Evolutionary conservation across 2,797 vertebrate genomes (phyloP).

Genomic region (Ibycter americanus): DNA sequence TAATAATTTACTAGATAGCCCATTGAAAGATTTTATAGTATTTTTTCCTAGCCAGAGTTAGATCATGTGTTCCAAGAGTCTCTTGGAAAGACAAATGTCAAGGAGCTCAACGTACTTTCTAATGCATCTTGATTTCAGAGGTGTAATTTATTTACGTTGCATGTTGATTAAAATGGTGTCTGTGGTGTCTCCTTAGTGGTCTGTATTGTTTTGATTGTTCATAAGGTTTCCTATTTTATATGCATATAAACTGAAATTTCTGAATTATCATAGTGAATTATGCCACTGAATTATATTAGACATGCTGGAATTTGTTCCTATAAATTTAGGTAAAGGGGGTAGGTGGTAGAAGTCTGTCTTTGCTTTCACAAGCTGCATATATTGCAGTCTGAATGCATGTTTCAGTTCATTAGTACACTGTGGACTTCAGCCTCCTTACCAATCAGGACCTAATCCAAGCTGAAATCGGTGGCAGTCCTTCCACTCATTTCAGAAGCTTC

Average conservation of each 20-base stretch:
- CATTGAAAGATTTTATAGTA: not conserved
- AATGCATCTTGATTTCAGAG: not conserved
- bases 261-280: not conserved
- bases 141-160: not conserved
- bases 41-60: not conserved
- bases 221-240: not conserved
- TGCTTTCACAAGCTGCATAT: not conserved
- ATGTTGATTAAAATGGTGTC: not conserved
- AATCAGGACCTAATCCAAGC: not conserved
- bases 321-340: not conserved
- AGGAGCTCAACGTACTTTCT: not conserved
- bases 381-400: accelerated
- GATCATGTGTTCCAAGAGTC: not conserved
- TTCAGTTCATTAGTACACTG: not conserved
- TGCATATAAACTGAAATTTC: not conserved
- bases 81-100: not conserved
- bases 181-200: not conserved
- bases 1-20: not conserved
- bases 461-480: not conserved
- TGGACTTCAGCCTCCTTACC: not conserved
- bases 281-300: not conserved
- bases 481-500: not conserved
- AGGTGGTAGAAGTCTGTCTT: not conserved
- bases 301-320: not conserved
- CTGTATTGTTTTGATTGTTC: not conserved